Conservation (phyloP, 2,888 invertebrate genomes). For the Polyommatus icarus region DNA sequence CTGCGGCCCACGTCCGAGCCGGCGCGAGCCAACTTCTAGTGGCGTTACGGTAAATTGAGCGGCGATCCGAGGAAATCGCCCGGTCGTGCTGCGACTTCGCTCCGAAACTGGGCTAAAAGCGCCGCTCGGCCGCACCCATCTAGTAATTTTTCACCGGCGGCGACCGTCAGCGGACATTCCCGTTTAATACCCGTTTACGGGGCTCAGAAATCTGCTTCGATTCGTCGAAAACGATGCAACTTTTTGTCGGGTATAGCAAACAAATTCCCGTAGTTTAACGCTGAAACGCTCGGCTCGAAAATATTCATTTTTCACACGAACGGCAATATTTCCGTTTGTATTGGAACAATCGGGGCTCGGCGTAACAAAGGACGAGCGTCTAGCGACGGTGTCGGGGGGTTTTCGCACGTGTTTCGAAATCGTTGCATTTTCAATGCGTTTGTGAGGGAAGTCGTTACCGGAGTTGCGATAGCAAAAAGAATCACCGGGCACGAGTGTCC, state of each 20-base stretch:
- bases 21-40: constrained; percentile 53
- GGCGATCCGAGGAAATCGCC: constrained; percentile 59
- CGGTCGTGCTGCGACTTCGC: constrained; percentile 64
- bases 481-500: constrained; percentile 52
- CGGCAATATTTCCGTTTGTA: constrained; percentile 65
- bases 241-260: constrained; percentile 41
- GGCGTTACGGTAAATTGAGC: constrained; percentile 63
- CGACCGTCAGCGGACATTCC: constrained; percentile 53
- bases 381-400: constrained; percentile 47
- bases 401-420: constrained; percentile 57
- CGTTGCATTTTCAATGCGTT: constrained; percentile 59
- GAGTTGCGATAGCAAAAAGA: constrained; percentile 59
- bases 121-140: constrained; percentile 52
- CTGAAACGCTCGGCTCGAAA: constrained; percentile 50
- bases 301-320: constrained; percentile 61
- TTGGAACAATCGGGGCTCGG: constrained; percentile 64
- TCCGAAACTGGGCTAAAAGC: constrained; percentile 67
- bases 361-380: constrained; percentile 52
- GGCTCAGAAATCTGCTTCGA: constrained; percentile 45
- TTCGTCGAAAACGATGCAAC: constrained; percentile 42
- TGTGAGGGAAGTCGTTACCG: constrained; percentile 65
- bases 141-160: constrained; percentile 63
- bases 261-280: constrained; percentile 43
- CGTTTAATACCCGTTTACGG: constrained; percentile 57
- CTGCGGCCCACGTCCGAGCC: constrained; percentile 40